Evolutionary conservation across 2,888 invertebrate species (phyloP).

Genomic region (Anthophora plumipes): DNA sequence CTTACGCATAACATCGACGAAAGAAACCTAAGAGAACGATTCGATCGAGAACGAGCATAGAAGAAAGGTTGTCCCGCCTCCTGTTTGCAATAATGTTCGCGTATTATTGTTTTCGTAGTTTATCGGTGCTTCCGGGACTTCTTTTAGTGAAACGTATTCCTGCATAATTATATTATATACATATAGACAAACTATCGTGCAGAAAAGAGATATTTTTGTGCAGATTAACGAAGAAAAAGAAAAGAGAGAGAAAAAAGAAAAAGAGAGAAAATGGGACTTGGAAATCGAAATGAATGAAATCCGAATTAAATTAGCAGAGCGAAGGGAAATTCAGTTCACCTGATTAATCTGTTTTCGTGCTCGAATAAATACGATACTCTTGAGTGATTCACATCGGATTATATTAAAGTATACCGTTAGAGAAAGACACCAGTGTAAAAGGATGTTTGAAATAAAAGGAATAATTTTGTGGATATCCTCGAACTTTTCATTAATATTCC

Average conservation of each 20-base stretch:
- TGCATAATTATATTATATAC: slow-evolving; percentile 18
- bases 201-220: slow-evolving; percentile 55
- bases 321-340: background rate
- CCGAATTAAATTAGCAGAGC: slow-evolving; percentile 5
- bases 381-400: slow-evolving; percentile 15
- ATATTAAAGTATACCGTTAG: background rate
- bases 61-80: slow-evolving; percentile 21
- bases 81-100: slow-evolving; percentile 41
- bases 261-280: slow-evolving; percentile 18
- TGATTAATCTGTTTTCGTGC: background rate
- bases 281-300: background rate
- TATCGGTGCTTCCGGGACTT: slow-evolving; percentile 53
- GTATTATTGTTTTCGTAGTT: slow-evolving; percentile 66
- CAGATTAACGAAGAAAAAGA: no score
- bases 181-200: slow-evolving; percentile 9
- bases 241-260: no score
- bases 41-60: background rate
- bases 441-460: slow-evolving; percentile 6
- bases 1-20: background rate
- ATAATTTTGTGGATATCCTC: slow-evolving; percentile 17
- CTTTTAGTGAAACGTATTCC: slow-evolving; percentile 24
- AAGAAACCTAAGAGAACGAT: background rate
- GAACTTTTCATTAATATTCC: slow-evolving; percentile 10
- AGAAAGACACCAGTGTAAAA: background rate
- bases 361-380: slow-evolving; percentile 4